phyloP scores from a whole-genome alignment of 2,888 invertebrate genomes.

The Troides helena region DNA sequence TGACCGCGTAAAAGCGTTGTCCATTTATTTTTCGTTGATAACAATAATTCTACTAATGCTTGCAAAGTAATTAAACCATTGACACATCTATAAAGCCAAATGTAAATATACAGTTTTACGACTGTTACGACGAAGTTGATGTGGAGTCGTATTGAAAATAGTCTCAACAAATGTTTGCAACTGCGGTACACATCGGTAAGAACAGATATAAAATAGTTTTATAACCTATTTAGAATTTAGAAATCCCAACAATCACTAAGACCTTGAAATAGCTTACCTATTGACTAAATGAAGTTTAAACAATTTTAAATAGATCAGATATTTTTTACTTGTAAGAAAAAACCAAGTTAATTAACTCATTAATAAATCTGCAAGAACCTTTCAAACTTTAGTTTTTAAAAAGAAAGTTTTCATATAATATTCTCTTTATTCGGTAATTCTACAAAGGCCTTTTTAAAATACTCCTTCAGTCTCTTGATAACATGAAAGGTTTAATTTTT shows the following conservation, averaged over 20 bases:
- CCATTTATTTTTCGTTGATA: conserved; percentile 24
- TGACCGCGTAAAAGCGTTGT: not conserved
- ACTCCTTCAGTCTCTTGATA: not conserved
- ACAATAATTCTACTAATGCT: conserved; percentile 27
- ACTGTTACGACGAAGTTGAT: not conserved
- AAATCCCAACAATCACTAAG: no score
- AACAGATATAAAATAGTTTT: no score
- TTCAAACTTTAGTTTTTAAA: not conserved
- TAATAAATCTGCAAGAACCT: not conserved
- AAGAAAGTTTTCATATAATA: conserved; percentile 5
- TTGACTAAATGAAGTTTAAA: not conserved
- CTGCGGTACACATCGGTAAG: not conserved
- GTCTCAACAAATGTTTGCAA: not conserved
- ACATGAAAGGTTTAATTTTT: not conserved
- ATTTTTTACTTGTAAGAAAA: no score
- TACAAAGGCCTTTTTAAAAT: not conserved
- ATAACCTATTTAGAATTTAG: not conserved
- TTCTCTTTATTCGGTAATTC: not conserved
- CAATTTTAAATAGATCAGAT: not conserved
- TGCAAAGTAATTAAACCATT: conserved; percentile 26
- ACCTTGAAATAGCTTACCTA: no score
- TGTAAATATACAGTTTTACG: not conserved
- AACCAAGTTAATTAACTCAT: not conserved
- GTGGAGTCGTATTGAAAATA: not conserved
- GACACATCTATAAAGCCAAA: not conserved